These are phyloP conservation scores for Scopus umbretta DNA, from an alignment of 2,113 vertebrate species.

Conservation along the genomic window DNA sequence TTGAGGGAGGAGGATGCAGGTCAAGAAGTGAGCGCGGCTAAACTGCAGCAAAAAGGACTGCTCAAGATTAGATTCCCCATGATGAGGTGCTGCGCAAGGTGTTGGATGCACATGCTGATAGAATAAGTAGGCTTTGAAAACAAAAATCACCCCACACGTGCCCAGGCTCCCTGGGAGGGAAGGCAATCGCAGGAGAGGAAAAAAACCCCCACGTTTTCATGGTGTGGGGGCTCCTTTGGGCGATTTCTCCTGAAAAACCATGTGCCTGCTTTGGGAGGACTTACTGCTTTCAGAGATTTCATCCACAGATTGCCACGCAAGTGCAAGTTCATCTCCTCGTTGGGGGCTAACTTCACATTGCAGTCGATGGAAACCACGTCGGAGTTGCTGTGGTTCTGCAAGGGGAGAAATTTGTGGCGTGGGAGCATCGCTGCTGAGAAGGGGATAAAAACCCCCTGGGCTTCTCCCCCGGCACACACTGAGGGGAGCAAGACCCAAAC, in stretches of 20 bases:
- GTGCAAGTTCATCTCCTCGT: constrained; percentile 70
- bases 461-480: fast-evolving
- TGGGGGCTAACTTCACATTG: constrained; percentile 68
- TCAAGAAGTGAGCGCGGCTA: background rate
- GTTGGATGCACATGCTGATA: fast-evolving
- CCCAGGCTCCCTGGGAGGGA: background rate
- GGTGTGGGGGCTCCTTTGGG: fast-evolving
- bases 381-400: constrained; percentile 84
- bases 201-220: fast-evolving
- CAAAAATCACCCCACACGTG: fast-evolving
- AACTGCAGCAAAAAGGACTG: background rate
- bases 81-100: fast-evolving
- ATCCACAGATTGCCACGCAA: constrained; percentile 78
- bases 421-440: fast-evolving
- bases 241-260: background rate
- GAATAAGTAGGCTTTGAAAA: fast-evolving
- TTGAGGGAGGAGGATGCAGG: fast-evolving
- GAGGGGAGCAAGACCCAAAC: background rate
- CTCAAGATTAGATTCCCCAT: fast-evolving
- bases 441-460: too few species aligned
- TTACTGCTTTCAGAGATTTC: constrained; percentile 78
- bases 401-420: background rate
- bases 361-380: constrained; percentile 74
- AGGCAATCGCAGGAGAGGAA: too few species aligned
- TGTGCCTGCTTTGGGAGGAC: background rate